These are phyloP conservation scores for Falcaria lacertinaria DNA, from an alignment of 2,888 invertebrate genomes.

Conservation along the genomic window DNA sequence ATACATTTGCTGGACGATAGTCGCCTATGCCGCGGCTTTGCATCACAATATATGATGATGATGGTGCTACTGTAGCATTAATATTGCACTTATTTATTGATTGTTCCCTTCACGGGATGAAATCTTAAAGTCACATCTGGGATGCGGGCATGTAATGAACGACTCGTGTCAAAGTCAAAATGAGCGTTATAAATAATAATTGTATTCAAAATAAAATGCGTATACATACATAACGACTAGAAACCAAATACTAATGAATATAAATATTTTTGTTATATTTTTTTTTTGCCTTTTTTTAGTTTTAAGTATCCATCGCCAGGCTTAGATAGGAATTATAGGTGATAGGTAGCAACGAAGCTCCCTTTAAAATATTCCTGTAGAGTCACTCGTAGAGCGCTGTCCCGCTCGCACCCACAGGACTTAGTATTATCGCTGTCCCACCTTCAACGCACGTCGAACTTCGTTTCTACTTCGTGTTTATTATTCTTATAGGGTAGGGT, in stretches of 20 bases:
- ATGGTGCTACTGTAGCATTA: too few relatives aligned
- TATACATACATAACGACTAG: constrained; percentile 29
- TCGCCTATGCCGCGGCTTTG: too few relatives aligned
- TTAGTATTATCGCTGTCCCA: neutral
- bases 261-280: constrained; percentile 43
- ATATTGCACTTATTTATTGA: too few relatives aligned
- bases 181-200: neutral
- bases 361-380: neutral
- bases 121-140: too few relatives aligned
- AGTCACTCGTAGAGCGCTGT: neutral
- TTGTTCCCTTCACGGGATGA: neutral
- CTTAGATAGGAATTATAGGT: neutral
- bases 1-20: too few relatives aligned
- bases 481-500: too few relatives aligned
- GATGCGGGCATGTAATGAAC: neutral
- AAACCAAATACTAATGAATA: constrained; percentile 71
- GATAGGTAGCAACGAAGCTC: constrained; percentile 5
- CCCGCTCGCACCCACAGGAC: neutral
- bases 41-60: too few relatives aligned
- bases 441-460: neutral
- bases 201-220: neutral
- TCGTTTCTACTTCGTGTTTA: too few relatives aligned
- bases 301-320: constrained; percentile 9
- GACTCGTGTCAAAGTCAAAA: too few relatives aligned
- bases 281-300: constrained; percentile 36